phyloP scores from a whole-genome alignment of 2,113 vertebrate species.

The Zonotrichia leucophrys region DNA sequence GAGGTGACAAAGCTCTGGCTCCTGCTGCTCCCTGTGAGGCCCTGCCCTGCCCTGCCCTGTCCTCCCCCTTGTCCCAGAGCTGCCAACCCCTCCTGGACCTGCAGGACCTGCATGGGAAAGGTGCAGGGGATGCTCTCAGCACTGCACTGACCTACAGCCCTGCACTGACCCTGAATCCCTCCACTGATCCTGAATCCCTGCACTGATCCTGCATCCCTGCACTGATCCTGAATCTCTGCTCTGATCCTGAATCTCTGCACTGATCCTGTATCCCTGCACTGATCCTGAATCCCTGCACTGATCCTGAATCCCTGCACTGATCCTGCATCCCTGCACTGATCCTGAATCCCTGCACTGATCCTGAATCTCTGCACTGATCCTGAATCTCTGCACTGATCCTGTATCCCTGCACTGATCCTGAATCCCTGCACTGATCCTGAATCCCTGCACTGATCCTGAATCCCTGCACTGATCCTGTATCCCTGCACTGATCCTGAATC shows the following conservation, averaged over 20 bases:
- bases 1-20: not conserved
- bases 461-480: not conserved
- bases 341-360: not conserved
- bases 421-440: not conserved
- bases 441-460: not conserved
- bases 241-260: not conserved
- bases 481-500: too few species aligned
- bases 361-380: not conserved
- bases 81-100: not conserved
- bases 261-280: not conserved
- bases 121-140: not conserved
- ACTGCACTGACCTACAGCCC: not conserved
- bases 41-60: not conserved
- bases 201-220: not conserved
- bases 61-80: not conserved
- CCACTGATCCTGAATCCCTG: not conserved
- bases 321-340: not conserved
- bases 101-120: not conserved
- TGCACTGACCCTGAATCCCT: not conserved
- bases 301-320: not conserved
- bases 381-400: too few species aligned
- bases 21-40: not conserved
- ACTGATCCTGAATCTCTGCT: not conserved
- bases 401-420: too few species aligned
- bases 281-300: not conserved